Evolutionary conservation across 2,888 invertebrate species (phyloP).

Genomic region (Megalurothrips usitatus): DNA sequence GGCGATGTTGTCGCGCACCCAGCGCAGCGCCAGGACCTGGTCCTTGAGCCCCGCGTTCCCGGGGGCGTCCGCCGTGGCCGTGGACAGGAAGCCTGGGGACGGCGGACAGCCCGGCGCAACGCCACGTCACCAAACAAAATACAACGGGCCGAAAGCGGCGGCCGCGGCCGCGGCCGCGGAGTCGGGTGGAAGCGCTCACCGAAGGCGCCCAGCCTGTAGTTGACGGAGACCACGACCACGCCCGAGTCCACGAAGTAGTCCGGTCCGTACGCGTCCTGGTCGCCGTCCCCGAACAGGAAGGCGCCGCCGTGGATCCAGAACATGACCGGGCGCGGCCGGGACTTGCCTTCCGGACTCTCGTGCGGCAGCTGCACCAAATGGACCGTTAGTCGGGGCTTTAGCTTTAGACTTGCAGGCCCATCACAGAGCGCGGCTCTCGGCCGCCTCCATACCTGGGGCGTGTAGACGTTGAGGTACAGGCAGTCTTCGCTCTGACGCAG

Average conservation of each 20-base stretch:
- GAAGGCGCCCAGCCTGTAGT: conserved; percentile 6
- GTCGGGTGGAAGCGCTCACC: too few species aligned
- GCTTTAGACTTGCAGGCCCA: too few species aligned
- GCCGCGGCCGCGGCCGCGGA: neutral
- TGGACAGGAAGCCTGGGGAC: neutral
- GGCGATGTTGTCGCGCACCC: neutral
- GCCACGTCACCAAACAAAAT: too few species aligned
- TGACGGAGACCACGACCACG: neutral
- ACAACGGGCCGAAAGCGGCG: neutral
- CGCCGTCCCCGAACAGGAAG: conserved; percentile 1
- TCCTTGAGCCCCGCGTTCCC: conserved; percentile 1
- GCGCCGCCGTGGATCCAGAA: neutral
- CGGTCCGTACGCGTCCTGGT: neutral
- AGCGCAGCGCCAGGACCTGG: conserved; percentile 8
- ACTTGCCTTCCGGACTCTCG: neutral
- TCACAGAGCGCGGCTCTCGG: neutral
- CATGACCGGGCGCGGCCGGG: neutral
- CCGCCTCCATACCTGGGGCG: neutral
- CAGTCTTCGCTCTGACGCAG: neutral
- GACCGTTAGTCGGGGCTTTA: too few species aligned
- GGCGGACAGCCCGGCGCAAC: too few species aligned
- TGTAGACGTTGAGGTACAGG: conserved; percentile 7
- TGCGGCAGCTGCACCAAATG: neutral
- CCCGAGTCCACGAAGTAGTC: neutral
- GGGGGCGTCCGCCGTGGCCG: neutral